These are phyloP conservation scores for Drosophila repleta DNA, from an alignment of 1,140 invertebrate genomes.

Conservation along the genomic window DNA sequence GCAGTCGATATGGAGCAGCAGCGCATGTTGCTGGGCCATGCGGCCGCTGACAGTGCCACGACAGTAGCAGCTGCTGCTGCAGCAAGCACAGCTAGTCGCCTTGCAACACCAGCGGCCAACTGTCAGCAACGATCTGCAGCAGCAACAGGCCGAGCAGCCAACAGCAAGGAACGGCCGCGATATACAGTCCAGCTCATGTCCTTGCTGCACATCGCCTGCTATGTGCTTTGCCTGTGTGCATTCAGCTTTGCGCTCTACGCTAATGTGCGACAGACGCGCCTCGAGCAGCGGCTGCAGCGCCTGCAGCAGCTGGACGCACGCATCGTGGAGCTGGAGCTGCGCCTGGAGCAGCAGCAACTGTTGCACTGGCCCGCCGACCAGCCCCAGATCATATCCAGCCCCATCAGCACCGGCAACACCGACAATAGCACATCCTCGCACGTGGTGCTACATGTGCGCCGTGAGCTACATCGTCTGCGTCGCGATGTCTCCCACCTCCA, in stretches of 20 bases:
- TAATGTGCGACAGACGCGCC: conserved; percentile 74
- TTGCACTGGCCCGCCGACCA: conserved; percentile 66
- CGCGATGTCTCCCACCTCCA: conserved; percentile 82
- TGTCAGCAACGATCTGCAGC: conserved; percentile 41
- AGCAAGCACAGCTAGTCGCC: conserved; percentile 48
- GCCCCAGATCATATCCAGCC: conserved; percentile 43
- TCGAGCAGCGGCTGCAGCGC: conserved; percentile 72
- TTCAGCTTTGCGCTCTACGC: conserved; percentile 78
- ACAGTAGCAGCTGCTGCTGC: conserved; percentile 33
- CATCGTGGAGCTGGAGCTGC: conserved; percentile 73
- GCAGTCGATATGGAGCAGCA: conserved; percentile 54
- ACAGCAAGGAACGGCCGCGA: conserved; percentile 52
- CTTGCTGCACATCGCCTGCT: conserved; percentile 75
- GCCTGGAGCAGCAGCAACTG: conserved; percentile 69
- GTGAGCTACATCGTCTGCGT: conserved; percentile 79
- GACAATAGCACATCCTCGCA: conserved; percentile 34
- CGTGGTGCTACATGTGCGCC: conserved; percentile 58
- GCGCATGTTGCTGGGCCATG: conserved; percentile 57
- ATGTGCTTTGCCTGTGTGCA: conserved; percentile 77
- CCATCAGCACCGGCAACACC: conserved; percentile 29
- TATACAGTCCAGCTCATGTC: conserved; percentile 62
- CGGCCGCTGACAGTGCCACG: conserved; percentile 22
- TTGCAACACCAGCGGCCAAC: conserved; percentile 53
- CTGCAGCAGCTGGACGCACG: conserved; percentile 77
- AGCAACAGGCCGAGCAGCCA: conserved; percentile 32